phyloP scores from a whole-genome alignment of 2,113 vertebrate species.

The Oryzias woworae region DNA sequence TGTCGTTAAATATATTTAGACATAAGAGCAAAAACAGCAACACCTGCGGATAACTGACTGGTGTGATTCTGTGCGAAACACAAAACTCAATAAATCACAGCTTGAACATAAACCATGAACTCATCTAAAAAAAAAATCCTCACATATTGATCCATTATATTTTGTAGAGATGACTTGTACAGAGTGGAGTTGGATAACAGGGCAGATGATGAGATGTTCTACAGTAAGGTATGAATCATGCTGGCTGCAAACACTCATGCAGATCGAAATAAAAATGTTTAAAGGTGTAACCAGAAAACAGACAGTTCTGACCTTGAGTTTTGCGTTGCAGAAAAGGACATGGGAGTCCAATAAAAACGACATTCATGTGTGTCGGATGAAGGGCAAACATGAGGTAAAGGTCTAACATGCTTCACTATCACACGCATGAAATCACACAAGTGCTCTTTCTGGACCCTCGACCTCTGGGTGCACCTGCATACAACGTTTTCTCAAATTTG shows the following conservation, averaged over 20 bases:
- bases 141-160: not conserved
- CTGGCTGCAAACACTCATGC: not conserved
- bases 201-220: constrained; percentile 82
- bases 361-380: constrained; percentile 95
- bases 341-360: constrained; percentile 96
- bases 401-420: constrained; percentile 32
- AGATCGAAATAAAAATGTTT: not conserved
- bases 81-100: too few relatives aligned
- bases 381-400: constrained; percentile 93
- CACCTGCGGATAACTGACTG: too few relatives aligned
- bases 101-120: too few relatives aligned
- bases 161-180: constrained; percentile 87
- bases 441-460: constrained; percentile 49
- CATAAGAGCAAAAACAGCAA: too few relatives aligned
- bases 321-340: constrained; percentile 84
- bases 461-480: constrained; percentile 38
- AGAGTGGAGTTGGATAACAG: constrained; percentile 87
- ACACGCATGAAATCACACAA: constrained; percentile 49
- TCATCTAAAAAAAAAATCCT: not conserved
- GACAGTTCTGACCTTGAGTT: constrained; percentile 1
- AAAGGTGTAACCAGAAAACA: not conserved
- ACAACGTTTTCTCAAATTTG: constrained; percentile 57
- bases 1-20: too few relatives aligned
- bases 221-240: constrained; percentile 82
- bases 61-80: too few relatives aligned